Evolutionary conservation across 2,797 vertebrate genomes (phyloP), one percentile per base, ranked within the genome.

Genomic region (Euthynnus affinis): DNA sequence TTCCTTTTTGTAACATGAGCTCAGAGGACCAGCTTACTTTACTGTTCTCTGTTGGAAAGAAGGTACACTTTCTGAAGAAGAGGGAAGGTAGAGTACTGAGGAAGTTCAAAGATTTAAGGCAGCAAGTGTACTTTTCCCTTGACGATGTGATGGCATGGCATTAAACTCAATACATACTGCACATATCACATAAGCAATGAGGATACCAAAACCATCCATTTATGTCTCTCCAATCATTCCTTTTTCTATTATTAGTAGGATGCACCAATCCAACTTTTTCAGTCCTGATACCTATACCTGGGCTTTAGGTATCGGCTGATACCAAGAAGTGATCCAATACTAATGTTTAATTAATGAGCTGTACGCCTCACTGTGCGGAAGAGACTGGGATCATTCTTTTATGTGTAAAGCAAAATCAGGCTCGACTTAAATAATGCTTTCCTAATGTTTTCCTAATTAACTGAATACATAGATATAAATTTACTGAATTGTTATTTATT

Each of bases 1-100:
- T 74, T 79, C 61, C 81, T 78, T 83, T 89, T 85, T 86, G 81
- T 87, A 88, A 82, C 74, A 23, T 42, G 74, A 85, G 87, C 67
- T 77, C 48, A 40, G 51, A 71, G 76, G 53, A 72, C 60, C 44
- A 34, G 61, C 74, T 86, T 76, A 83, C 68, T 80, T 69, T 65
- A 74, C 63, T 81, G 27, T 60, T 56, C 59, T 86, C 60, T 67
- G 74, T 46, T 70, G 63, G 73, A 63, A 60, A 77, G 65, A 85
- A 49, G 58, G 34, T 44, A 37, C 73, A 64, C 59, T 80, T 60
- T 80, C 71, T 42, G 25, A 52, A 64, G 18, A 2, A n/a, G 15
- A 8, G 15, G 29, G 2, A 1, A 23, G 15, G 15, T 0, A n/a
- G 46, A 0, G 49, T 3, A 5, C 13, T 10, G 32, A 55, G 42